These are phyloP conservation scores for Acleris sparsana DNA, from an alignment of 2,888 invertebrate species.

Conservation along the genomic window DNA sequence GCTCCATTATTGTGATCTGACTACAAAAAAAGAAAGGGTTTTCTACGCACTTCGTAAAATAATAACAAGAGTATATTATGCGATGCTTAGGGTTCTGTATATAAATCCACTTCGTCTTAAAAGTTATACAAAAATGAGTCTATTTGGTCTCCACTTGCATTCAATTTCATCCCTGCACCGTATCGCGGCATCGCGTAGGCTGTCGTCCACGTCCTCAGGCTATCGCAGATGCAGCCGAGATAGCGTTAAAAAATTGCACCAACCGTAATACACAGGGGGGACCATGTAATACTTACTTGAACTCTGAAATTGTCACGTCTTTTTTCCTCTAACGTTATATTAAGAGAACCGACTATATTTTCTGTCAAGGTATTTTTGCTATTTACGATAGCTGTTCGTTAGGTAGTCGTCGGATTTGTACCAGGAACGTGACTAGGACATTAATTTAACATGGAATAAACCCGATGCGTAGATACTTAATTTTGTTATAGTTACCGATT, in stretches of 20 bases:
- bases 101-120: too few relatives aligned
- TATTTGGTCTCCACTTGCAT: constrained; percentile 23
- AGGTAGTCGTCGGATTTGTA: too few relatives aligned
- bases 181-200: constrained; percentile 36
- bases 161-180: constrained; percentile 32
- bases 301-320: constrained; percentile 14
- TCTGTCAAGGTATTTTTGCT: not conserved
- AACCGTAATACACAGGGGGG: not conserved
- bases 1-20: too few relatives aligned
- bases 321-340: not conserved
- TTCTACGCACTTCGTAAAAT: too few relatives aligned
- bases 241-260: constrained; percentile 36
- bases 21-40: too few relatives aligned
- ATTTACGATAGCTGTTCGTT: not conserved
- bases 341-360: constrained; percentile 5
- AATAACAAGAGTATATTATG: too few relatives aligned
- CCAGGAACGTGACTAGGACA: too few relatives aligned
- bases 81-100: too few relatives aligned
- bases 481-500: too few relatives aligned
- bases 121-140: too few relatives aligned
- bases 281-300: constrained; percentile 21
- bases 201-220: constrained; percentile 34
- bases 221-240: constrained; percentile 30
- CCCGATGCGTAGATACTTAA: too few relatives aligned
- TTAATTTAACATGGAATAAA: too few relatives aligned